Evolutionary conservation across 2,113 vertebrate genomes (phyloP).

Genomic region (Xiphorhynchus elegans): DNA sequence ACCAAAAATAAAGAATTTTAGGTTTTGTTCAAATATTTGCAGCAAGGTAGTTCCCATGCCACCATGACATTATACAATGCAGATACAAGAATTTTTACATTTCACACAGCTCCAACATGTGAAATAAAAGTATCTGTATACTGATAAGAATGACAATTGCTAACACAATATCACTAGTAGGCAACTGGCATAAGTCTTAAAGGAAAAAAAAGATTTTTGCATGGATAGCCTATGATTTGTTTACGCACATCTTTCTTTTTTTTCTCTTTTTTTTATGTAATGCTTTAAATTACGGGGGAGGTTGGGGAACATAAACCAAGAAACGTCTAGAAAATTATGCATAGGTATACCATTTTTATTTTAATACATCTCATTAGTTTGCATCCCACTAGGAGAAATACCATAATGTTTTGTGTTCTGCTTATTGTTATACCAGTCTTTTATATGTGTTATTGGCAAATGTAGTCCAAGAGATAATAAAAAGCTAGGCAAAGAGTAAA

Average conservation of each 20-base stretch:
- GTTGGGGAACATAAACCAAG: conserved; percentile 69
- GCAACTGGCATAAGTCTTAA: conserved; percentile 76
- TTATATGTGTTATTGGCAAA: conserved; percentile 74
- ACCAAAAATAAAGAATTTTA: conserved; percentile 97
- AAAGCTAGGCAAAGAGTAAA: conserved; percentile 79
- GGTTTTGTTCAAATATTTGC: conserved; percentile 80
- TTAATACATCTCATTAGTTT: conserved; percentile 80
- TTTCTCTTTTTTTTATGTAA: conserved; percentile 52
- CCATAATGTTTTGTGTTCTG: conserved; percentile 64
- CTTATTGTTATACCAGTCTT: conserved; percentile 75
- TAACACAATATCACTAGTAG: conserved; percentile 76
- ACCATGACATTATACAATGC: conserved; percentile 77
- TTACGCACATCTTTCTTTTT: conserved; percentile 62
- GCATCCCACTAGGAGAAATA: conserved; percentile 74
- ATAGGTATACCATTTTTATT: conserved; percentile 81
- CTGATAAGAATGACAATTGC: conserved; percentile 81
- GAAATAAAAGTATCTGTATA: conserved; percentile 79
- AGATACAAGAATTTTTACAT: conserved; percentile 75
- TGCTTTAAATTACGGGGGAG: conserved; percentile 67
- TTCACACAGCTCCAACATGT: conserved; percentile 75
- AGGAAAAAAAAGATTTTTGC: conserved; percentile 60
- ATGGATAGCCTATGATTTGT: conserved; percentile 73
- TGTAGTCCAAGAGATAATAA: conserved; percentile 78
- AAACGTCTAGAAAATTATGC: conserved; percentile 74
- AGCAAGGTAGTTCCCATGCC: conserved; percentile 75